Evolutionary conservation across 2,113 vertebrate genomes (phyloP).

Genomic region (Rhynchomys soricoides): DNA sequence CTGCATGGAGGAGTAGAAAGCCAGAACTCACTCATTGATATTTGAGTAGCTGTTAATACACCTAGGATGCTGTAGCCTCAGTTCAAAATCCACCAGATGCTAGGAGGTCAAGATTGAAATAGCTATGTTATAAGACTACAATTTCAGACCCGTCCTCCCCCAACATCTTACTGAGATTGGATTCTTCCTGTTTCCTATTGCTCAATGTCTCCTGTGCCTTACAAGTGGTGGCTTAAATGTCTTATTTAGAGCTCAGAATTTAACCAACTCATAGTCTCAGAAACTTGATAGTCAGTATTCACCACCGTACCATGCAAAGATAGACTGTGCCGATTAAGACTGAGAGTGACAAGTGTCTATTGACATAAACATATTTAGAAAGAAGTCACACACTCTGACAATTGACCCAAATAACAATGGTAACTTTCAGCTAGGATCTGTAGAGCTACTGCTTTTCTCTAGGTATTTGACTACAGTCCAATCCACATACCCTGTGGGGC

Average conservation of each 20-base stretch:
- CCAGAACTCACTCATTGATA: not conserved
- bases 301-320: not conserved
- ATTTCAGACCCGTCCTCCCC: not conserved
- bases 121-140: not conserved
- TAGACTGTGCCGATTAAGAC: not conserved
- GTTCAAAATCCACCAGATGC: not conserved
- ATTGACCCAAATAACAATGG: not conserved
- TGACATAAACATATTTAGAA: not conserved
- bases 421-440: not conserved
- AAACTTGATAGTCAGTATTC: not conserved
- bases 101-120: not conserved
- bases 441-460: not conserved
- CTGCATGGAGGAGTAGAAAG: rapidly evolving
- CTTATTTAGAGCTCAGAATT: not conserved
- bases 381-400: not conserved
- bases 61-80: not conserved
- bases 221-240: not conserved
- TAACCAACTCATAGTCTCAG: not conserved
- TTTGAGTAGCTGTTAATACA: not conserved
- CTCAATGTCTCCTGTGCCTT: too few relatives aligned
- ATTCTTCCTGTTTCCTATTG: not conserved
- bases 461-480: too few relatives aligned
- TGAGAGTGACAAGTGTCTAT: not conserved
- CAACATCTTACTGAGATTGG: not conserved
- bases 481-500: too few relatives aligned